Base-by-base conservation (phyloP, 2,888 invertebrate genomes). In the Lasioglossum oenotherae region DNA sequence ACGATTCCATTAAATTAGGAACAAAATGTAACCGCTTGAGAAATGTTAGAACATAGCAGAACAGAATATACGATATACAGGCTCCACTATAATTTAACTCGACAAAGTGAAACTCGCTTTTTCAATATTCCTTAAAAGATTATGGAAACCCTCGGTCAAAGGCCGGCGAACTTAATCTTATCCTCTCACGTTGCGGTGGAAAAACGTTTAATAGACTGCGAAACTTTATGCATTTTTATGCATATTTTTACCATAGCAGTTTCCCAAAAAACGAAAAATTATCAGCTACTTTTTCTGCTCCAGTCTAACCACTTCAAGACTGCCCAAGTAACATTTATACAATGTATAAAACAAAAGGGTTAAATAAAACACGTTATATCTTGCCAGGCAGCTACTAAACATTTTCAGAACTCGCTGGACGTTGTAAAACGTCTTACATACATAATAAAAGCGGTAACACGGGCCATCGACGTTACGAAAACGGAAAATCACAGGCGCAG, bases 121-220 rank as follows among this genome's bases (percentile, higher is more conserved):
- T n/a, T n/a, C 57, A 57, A n/a, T 57, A 57, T 57, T 57, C n/a
- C n/a, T n/a, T 10, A 57, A n/a, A 60, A 60, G 60, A n/a, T 60
- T 12, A 14, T 27, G 60, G 12, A 12, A n/a, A 60, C 60, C 27
- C 27, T 12, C 60, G 12, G 4, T 27, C 60, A 27, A 60, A 60
- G 12, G n/a, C 27, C 27, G 4, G 27, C 12, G 1, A 60, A 60
- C 27, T 60, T 12, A 60, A 60, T n/a, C 60, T 12, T 60, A n/a
- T 4, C 27, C 4, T 1, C 60, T 12, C 14, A 12, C 60, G 10
- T 60, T 60, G 27, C 12, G n/a, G 27, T 14, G 60, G 1, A 60
- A 27, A 60, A 12, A 27, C 60, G 27, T 12, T 60, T 27, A 3
- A n/a, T n/a, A 60, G 60, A 60, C 27, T 60, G 60, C 27, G n/a